These are phyloP conservation scores for Teleiodes luculella DNA, from an alignment of 2,888 invertebrate genomes.

Conservation along the genomic window DNA sequence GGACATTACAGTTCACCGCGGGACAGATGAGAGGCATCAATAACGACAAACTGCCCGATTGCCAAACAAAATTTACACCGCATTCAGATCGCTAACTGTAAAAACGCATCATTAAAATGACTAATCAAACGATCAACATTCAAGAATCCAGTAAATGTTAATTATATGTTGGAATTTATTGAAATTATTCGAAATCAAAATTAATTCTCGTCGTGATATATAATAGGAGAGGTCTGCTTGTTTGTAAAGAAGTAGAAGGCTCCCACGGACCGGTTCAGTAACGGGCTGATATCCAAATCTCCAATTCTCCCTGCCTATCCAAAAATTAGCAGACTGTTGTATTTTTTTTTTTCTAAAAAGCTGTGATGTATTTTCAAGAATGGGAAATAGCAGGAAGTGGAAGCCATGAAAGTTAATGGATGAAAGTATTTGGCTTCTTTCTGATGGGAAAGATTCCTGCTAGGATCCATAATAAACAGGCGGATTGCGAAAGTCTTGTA, in stretches of 20 bases:
- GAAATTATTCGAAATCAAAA: slow-evolving; percentile 64
- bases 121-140: slow-evolving; percentile 68
- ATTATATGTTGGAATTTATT: slow-evolving; percentile 66
- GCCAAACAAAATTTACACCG: slow-evolving; percentile 61
- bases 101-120: slow-evolving; percentile 66
- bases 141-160: slow-evolving; percentile 68
- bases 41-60: slow-evolving; percentile 47
- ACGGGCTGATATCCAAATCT: slow-evolving; percentile 45
- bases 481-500: too few relatives aligned
- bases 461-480: too few relatives aligned
- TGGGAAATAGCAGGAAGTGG: too few relatives aligned
- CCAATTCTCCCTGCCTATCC: slow-evolving; percentile 4
- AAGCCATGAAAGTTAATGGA: too few relatives aligned
- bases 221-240: slow-evolving; percentile 47
- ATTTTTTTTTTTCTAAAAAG: too few relatives aligned
- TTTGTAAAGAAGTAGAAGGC: slow-evolving; percentile 48
- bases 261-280: slow-evolving; percentile 58
- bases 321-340: neutral
- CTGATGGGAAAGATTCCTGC: too few relatives aligned
- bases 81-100: slow-evolving; percentile 68
- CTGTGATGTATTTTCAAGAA: too few relatives aligned
- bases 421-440: too few relatives aligned
- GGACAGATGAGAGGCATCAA: slow-evolving; percentile 52
- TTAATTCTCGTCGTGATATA: slow-evolving; percentile 56
- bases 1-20: slow-evolving; percentile 44